phyloP scores from a whole-genome alignment of 2,888 invertebrate genomes.

The Epiperipatus broadwayi region DNA sequence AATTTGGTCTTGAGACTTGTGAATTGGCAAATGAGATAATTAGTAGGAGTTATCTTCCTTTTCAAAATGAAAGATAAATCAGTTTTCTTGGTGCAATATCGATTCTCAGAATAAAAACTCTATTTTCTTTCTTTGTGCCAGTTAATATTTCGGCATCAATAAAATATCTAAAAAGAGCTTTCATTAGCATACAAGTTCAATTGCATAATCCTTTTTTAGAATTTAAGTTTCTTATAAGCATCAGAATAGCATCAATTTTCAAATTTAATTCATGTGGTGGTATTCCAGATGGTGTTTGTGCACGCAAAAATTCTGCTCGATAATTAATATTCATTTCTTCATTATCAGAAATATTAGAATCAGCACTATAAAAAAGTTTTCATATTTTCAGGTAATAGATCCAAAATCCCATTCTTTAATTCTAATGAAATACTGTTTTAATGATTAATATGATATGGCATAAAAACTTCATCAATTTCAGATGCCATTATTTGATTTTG shows the following conservation, averaged over 20 bases:
- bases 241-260: slow-evolving; percentile 17
- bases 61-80: no score
- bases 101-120: slow-evolving; percentile 18
- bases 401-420: no score
- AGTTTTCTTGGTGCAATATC: slow-evolving; percentile 5
- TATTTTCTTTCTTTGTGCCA: slow-evolving; percentile 13
- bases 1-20: no score
- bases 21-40: no score
- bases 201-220: slow-evolving; percentile 17
- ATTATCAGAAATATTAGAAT: slow-evolving; percentile 12
- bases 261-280: slow-evolving; percentile 16
- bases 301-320: slow-evolving; percentile 17
- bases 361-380: slow-evolving; percentile 15
- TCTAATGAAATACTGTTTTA: no score
- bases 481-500: no score
- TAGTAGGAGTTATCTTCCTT: no score
- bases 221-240: slow-evolving; percentile 18
- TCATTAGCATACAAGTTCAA: slow-evolving; percentile 17
- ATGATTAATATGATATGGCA: no score
- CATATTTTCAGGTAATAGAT: no score
- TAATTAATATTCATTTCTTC: slow-evolving; percentile 11
- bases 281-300: slow-evolving; percentile 16
- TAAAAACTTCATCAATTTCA: no score
- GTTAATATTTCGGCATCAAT: slow-evolving; percentile 13
- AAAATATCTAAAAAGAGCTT: slow-evolving; percentile 8